phyloP scores from a whole-genome alignment of 2,113 vertebrate genomes.

The Phocoena phocoena region DNA sequence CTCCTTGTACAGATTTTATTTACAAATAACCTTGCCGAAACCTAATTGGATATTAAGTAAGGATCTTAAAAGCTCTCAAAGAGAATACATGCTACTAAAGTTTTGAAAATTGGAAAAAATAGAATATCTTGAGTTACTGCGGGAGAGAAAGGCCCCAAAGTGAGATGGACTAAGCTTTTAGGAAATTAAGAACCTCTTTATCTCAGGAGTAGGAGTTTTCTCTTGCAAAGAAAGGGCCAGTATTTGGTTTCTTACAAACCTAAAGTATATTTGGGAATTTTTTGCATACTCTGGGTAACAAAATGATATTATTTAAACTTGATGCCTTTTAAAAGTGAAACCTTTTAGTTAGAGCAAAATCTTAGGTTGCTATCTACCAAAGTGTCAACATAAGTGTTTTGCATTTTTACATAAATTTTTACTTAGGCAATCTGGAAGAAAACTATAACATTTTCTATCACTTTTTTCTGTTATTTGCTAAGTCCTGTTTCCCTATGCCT shows the following conservation, averaged over 20 bases:
- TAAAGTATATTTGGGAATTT: not conserved
- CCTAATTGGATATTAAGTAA: not conserved
- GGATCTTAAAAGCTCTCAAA: not conserved
- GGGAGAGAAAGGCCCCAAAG: not conserved
- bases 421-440: not conserved
- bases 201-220: not conserved
- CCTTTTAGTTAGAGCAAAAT: not conserved
- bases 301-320: not conserved
- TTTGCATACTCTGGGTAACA: not conserved
- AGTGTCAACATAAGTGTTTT: not conserved
- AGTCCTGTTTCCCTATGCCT: not conserved
- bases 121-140: not conserved
- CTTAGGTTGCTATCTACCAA: not conserved
- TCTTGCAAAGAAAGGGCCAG: not conserved
- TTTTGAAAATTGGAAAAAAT: not conserved
- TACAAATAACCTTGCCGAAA: not conserved
- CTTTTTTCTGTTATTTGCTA: not conserved
- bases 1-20: not conserved
- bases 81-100: not conserved
- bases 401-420: not conserved
- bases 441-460: not conserved
- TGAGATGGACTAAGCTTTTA: not conserved
- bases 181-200: not conserved
- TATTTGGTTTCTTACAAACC: not conserved
- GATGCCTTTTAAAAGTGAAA: not conserved